These are phyloP conservation scores for Callipepla squamata DNA, from an alignment of 2,113 vertebrate genomes.

Conservation along the genomic window DNA sequence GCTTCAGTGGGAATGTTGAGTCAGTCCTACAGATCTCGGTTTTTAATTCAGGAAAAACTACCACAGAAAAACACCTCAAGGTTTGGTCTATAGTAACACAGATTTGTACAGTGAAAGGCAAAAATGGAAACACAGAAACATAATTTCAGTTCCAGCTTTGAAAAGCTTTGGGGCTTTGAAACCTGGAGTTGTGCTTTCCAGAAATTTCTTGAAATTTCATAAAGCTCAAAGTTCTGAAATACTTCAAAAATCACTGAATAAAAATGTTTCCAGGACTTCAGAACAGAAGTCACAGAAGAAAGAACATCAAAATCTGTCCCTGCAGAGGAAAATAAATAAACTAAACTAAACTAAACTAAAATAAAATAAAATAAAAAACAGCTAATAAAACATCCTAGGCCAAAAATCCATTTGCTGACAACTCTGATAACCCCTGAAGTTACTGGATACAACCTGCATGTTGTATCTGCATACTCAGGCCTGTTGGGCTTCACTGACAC, in stretches of 20 bases:
- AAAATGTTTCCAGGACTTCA: neutral
- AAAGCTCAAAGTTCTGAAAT: neutral
- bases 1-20: neutral
- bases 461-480: neutral
- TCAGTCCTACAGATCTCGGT: neutral
- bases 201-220: neutral
- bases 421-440: neutral
- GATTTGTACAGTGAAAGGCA: neutral
- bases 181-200: neutral
- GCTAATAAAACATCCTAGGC: neutral
- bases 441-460: neutral
- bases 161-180: neutral
- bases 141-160: neutral
- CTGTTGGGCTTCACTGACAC: neutral
- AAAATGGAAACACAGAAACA: neutral
- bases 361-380: neutral
- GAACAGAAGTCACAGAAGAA: neutral
- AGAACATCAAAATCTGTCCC: neutral
- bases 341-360: too few species aligned
- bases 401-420: neutral
- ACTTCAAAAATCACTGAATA: neutral
- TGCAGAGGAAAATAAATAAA: neutral
- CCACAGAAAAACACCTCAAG: neutral
- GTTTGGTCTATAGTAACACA: neutral
- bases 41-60: conserved; percentile 29